A percentile compares a stretch with the other conserved stretches of the same genome.
These are phyloP conservation scores for Tachina fera DNA, from an alignment of 2,888 invertebrate genomes.

Conservation along the genomic window DNA sequence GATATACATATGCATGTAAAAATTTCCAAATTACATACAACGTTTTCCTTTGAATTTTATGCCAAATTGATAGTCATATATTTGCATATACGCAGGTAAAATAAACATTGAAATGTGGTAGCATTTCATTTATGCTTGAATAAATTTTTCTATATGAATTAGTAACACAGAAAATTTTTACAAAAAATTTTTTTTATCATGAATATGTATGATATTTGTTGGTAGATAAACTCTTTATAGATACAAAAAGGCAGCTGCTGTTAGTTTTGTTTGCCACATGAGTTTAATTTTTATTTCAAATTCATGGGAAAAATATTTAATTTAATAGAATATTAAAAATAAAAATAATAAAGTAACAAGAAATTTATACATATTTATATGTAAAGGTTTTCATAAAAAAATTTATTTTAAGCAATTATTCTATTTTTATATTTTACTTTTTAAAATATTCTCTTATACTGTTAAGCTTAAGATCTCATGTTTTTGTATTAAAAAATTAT, in stretches of 20 bases:
- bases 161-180: neutral
- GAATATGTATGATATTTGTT: constrained; percentile 10
- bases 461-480: no score
- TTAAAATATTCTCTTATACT: no score
- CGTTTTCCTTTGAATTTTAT: neutral
- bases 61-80: neutral
- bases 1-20: neutral
- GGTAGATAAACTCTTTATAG: neutral
- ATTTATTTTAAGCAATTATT: no score
- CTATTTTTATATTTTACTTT: no score
- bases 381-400: no score
- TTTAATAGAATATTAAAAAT: no score
- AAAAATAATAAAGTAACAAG: no score
- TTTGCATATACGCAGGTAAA: neutral
- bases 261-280: neutral
- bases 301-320: no score
- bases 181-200: neutral
- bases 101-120: constrained; percentile 5
- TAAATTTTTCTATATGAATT: constrained; percentile 9
- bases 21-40: neutral
- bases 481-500: no score
- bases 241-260: constrained; percentile 10
- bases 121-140: constrained; percentile 21
- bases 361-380: no score
- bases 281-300: neutral